phyloP scores from a whole-genome alignment of 2,888 invertebrate genomes.

The Lasioglossum malachurum region DNA sequence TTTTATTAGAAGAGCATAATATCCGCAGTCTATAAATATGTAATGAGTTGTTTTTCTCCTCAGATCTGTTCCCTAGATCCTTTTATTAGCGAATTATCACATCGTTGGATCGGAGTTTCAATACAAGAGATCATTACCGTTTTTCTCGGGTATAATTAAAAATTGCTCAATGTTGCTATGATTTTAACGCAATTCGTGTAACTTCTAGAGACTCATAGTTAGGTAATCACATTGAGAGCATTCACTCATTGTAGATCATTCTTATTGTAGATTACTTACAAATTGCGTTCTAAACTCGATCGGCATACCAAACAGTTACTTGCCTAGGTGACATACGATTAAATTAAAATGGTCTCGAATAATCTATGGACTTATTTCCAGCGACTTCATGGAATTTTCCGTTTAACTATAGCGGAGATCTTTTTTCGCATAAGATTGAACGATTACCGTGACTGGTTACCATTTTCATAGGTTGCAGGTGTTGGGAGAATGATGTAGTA shows the following conservation, averaged over 20 bases:
- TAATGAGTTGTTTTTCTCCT: not conserved
- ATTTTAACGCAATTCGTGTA: not conserved
- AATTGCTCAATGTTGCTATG: not conserved
- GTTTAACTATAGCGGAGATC: not conserved
- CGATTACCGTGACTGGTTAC: not conserved
- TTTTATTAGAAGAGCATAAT: not conserved
- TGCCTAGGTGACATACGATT: not conserved
- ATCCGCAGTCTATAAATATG: not conserved
- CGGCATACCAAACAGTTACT: not conserved
- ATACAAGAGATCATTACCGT: not conserved
- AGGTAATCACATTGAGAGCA: not conserved
- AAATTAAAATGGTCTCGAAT: not conserved
- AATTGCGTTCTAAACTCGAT: not conserved
- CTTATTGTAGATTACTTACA: no score
- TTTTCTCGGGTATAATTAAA: not conserved
- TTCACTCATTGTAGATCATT: not conserved
- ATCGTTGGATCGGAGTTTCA: not conserved
- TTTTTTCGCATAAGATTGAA: not conserved
- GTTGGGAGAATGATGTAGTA: not conserved
- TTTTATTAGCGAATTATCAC: not conserved
- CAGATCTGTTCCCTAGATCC: not conserved
- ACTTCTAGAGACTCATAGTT: not conserved
- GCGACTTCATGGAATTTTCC: not conserved
- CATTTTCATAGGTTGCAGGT: not conserved
- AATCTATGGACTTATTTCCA: not conserved